phyloP scores from a whole-genome alignment of 2,797 vertebrate genomes.

The Bradypus variegatus region DNA sequence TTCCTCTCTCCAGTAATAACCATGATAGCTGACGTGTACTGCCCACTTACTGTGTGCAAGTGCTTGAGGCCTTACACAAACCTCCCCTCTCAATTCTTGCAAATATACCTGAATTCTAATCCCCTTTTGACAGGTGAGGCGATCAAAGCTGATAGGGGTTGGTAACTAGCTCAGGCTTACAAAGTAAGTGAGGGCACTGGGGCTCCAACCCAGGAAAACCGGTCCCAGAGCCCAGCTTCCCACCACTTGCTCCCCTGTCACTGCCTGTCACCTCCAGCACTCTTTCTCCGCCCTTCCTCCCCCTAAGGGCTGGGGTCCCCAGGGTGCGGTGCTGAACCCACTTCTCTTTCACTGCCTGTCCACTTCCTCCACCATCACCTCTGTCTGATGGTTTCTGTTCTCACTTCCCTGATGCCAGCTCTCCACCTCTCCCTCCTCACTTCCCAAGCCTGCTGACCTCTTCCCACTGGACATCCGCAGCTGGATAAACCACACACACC shows the following conservation, averaged over 20 bases:
- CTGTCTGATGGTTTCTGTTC: background rate
- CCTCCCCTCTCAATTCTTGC: background rate
- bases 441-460: background rate
- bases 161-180: background rate
- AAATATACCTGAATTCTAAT: background rate
- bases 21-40: background rate
- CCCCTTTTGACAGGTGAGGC: background rate
- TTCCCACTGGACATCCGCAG: background rate
- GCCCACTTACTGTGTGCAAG: background rate
- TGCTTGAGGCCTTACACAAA: background rate
- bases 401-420: rapidly evolving
- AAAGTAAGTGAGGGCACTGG: background rate
- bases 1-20: background rate
- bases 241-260: no score
- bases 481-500: background rate
- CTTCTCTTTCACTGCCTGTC: background rate
- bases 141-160: background rate
- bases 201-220: background rate
- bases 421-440: background rate
- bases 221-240: background rate
- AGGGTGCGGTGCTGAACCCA: background rate
- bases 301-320: background rate
- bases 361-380: background rate
- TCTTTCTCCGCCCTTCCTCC: background rate
- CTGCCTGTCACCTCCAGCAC: background rate